These are phyloP conservation scores for Phrynocephalus forsythii DNA, from an alignment of 2,797 vertebrate species.

Conservation along the genomic window DNA sequence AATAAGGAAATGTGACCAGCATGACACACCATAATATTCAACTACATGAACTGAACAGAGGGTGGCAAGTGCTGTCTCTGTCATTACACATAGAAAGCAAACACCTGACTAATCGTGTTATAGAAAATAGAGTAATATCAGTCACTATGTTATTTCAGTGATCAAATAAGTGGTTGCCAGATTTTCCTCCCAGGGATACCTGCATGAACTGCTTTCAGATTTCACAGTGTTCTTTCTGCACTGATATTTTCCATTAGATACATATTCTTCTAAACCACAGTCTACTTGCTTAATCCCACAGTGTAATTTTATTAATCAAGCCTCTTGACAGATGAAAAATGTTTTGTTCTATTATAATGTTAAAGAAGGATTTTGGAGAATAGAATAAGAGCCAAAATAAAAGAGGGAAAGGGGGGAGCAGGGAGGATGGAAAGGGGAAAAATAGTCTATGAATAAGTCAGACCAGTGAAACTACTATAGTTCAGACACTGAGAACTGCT, in stretches of 20 bases:
- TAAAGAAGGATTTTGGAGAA: not conserved
- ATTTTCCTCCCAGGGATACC: not conserved
- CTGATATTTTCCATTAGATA: constrained; percentile 8
- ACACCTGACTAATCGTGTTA: constrained; percentile 39
- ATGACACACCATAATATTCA: constrained; percentile 55
- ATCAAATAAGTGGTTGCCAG: constrained; percentile 27
- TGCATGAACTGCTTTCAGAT: constrained; percentile 20
- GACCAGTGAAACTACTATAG: not conserved
- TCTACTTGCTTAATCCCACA: constrained; percentile 12
- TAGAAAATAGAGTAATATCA: constrained; percentile 40
- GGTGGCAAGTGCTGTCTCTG: not conserved
- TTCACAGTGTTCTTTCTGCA: constrained; percentile 5
- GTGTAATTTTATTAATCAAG: constrained; percentile 27
- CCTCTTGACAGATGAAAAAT: constrained; percentile 5
- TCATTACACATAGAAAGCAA: constrained; percentile 33
- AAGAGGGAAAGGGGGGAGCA: too few species aligned
- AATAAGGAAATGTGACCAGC: constrained; percentile 26
- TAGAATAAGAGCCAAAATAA: too few species aligned
- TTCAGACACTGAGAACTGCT: not conserved
- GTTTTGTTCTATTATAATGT: not conserved
- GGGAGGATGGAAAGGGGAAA: not conserved
- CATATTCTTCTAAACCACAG: constrained; percentile 1
- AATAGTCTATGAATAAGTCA: not conserved
- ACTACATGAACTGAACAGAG: constrained; percentile 18
- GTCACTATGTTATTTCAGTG: constrained; percentile 37